Base-by-base conservation (phyloP, 2,113 vertebrate genomes). In the Anser cygnoides region DNA sequence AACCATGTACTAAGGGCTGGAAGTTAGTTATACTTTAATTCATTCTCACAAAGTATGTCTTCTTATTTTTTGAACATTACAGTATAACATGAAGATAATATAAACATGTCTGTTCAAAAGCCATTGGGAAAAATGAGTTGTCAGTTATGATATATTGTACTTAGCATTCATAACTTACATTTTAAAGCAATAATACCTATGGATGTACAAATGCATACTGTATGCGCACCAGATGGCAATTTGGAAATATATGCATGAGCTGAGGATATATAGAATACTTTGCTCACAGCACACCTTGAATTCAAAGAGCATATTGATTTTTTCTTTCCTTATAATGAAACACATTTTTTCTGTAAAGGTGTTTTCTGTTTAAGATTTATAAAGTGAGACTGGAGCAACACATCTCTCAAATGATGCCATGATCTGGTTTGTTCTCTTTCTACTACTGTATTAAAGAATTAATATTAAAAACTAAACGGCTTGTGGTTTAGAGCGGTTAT, bases 161-260 rank as follows among this genome's bases (percentile, higher is more conserved):
- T 92, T 62, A 63, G 28, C 22, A 79, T 72, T 49, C 70, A 26
- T 66, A 89, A 82, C 6, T 90, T 86, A 10, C 57, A 84, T 90
- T 90, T 82, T 78, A 67, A 94, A 87, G 31, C 46, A 95, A 72
- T 78, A 77, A 81, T 72, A 88, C 43, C 61, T 68, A 19, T 41
- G 35, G 61, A 22, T 82, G 70, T 82, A 72, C 43, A n/a, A 75
- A 79, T 57, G 44, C 26, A 26, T 87, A 78, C 87, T 70, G 59
- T 76, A 90, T 59, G 37, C 52, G 61, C 65, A 63, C 13, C 76
- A 85, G 79, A 81, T 95, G 78, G 79, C 63, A 87, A 50, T 71
- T 92, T 72, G 68, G 71, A 91, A 95, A 61, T 52, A 52, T 1
- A 65, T 72, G 52, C 68, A 54, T 62, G 85, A 86, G 63, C 29